Percentiles rank a stretch among this genome's conserved stretches.
phyloP scores from a whole-genome alignment of 2,113 vertebrate genomes.

The Rhynchomys soricoides region DNA sequence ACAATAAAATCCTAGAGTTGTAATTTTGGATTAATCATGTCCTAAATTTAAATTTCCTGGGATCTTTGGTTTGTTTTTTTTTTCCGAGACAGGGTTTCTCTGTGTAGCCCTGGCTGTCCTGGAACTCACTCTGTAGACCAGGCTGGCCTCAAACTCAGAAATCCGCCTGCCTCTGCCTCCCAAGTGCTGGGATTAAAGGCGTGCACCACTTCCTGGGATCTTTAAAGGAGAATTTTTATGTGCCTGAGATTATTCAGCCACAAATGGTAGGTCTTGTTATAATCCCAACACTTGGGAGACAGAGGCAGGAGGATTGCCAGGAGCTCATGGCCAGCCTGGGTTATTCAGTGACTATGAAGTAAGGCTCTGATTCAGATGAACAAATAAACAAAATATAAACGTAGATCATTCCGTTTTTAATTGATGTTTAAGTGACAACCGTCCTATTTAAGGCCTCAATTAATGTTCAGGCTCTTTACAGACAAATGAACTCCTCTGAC shows the following conservation, averaged over 20 bases:
- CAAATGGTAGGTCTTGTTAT: neutral
- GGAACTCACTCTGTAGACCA: no score
- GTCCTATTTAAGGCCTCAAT: neutral
- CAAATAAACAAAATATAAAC: neutral
- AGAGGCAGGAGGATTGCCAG: neutral
- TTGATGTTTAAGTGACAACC: neutral
- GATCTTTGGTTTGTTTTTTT: no score
- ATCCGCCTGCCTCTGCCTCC: no score
- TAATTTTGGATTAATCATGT: neutral
- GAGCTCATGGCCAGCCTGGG: neutral
- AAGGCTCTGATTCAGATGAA: neutral
- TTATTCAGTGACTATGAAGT: neutral
- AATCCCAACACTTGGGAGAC: neutral
- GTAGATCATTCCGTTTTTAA: neutral
- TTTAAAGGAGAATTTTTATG: constrained; percentile 34
- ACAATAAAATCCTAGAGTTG: neutral
- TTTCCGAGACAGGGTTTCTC: no score
- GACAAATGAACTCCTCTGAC: constrained; percentile 29
- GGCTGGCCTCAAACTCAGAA: no score
- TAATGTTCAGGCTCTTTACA: constrained; percentile 20
- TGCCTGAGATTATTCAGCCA: neutral
- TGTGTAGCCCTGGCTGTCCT: no score
- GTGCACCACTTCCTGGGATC: no score
- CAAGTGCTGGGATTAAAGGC: no score
- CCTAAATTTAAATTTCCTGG: neutral